phyloP scores from a whole-genome alignment of 2,113 vertebrate genomes.

The Ammodytes marinus region DNA sequence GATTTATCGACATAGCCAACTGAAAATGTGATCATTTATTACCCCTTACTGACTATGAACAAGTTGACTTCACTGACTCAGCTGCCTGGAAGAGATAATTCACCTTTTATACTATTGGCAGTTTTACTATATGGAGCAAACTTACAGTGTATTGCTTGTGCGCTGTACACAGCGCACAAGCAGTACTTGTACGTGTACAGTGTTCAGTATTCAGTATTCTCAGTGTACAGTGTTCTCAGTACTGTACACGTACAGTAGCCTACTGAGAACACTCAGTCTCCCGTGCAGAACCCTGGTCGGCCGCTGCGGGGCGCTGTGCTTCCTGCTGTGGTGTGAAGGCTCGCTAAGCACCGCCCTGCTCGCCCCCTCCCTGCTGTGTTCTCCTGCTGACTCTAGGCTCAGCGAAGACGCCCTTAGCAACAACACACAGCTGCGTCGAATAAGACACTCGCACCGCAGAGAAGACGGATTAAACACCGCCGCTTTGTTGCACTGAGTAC shows the following conservation, averaged over 20 bases:
- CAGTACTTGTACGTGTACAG: too few species aligned
- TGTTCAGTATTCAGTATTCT: too few species aligned
- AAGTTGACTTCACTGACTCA: background rate
- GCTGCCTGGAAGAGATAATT: background rate
- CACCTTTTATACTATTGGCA: background rate
- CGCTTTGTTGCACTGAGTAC: constrained; percentile 43
- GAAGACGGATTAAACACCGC: constrained; percentile 63
- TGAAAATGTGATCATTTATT: background rate
- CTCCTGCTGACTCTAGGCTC: constrained; percentile 62
- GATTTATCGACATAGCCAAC: background rate
- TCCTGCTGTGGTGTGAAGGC: constrained; percentile 16
- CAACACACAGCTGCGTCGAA: constrained; percentile 71
- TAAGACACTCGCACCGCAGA: constrained; percentile 54
- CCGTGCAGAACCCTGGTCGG: constrained; percentile 10
- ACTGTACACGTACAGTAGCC: too few species aligned
- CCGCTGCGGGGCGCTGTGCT: constrained; percentile 56
- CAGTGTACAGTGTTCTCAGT: too few species aligned
- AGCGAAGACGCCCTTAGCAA: constrained; percentile 86
- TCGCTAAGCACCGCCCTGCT: constrained; percentile 59
- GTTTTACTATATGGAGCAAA: background rate
- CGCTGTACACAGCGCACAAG: too few species aligned
- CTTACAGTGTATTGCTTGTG: background rate
- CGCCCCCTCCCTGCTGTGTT: constrained; percentile 39
- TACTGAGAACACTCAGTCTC: background rate
- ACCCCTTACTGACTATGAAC: background rate